These are phyloP conservation scores for Epizoanthus ramosus DNA, from an alignment of 92 coral and sea anemone species.

Conservation along the genomic window DNA sequence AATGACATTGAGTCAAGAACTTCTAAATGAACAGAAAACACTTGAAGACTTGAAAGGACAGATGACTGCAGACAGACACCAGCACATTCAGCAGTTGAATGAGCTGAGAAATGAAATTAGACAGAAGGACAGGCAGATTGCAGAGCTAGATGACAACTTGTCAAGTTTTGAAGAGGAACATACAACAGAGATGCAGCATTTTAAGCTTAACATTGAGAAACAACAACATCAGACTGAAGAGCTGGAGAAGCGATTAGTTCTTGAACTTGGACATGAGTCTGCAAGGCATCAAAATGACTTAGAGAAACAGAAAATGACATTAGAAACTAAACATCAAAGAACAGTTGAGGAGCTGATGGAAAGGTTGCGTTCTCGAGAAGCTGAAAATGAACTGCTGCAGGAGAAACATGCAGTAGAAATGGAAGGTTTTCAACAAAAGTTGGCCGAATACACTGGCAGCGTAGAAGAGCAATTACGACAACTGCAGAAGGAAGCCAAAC, in stretches of 20 bases:
- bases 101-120: slow-evolving; percentile 59
- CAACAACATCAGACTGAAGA: slow-evolving; percentile 84
- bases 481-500: slow-evolving; percentile 54
- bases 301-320: slow-evolving; percentile 39
- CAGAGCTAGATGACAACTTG: slow-evolving; percentile 81
- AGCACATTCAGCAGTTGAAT: slow-evolving; percentile 50
- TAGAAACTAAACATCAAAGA: slow-evolving; percentile 50
- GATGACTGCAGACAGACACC: slow-evolving; percentile 28
- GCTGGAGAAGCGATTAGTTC: slow-evolving; percentile 78
- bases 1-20: slow-evolving; percentile 50
- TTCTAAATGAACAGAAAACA: slow-evolving; percentile 39
- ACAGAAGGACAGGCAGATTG: slow-evolving; percentile 67
- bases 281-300: slow-evolving; percentile 74
- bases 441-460: slow-evolving; percentile 65
- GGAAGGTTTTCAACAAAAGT: slow-evolving; percentile 61
- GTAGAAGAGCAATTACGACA: slow-evolving; percentile 74
- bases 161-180: slow-evolving; percentile 91
- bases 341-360: slow-evolving; percentile 49
- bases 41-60: slow-evolving; percentile 31
- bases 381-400: slow-evolving; percentile 63
- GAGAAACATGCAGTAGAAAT: slow-evolving; percentile 71
- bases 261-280: slow-evolving; percentile 82
- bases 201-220: slow-evolving; percentile 62
- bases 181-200: slow-evolving; percentile 70
- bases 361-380: slow-evolving; percentile 52